Evolutionary conservation across 2,797 vertebrate genomes (phyloP), one percentile per base, ranked within the genome.

Genomic region (Diglossa cyanea): DNA sequence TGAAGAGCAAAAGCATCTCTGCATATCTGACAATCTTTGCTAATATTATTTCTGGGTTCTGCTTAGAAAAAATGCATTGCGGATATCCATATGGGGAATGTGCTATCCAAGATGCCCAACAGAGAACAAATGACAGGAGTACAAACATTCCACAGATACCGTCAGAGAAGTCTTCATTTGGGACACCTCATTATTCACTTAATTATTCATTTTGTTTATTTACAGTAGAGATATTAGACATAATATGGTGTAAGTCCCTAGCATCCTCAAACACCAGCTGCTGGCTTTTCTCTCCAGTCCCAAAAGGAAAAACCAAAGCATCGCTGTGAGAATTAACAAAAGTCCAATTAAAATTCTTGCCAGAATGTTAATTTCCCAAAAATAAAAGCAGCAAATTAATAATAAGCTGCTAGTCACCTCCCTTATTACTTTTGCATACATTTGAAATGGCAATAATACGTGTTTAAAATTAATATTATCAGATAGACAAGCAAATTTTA

Each of bases 131-230:
- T 2, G 6, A 7, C 5, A 6, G 73, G 62, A 93, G 67, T 68
- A 72, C 1, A 58, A 77, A 73, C 13, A 26, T 79, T 91, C 91
- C 70, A 55, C 23, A 58, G 31, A 94, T 63, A 90, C 42, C 51
- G 26, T 95, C 84, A 63, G 95, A 97, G 89, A 94, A 94, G 51
- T 51, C 92, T 80, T 97, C 62, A 86, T 95, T 96, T 87, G 55
- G 81, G 88, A 93, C 95, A 97, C 80, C 86, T 98, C 96, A 95
- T 98, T 97, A 97, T 97, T 97, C 94, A 97, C 95, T 97, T 97
- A 97, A 98, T 98, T 97, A 97, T 97, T 97, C 81, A 97, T 97
- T 97, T 96, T 97, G 96, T 98, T 97, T 98, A 98, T 98, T 98
- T 98, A 98, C 97, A 97, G 97, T 97, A 95, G 93, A 97, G 95